Conservation (phyloP, 1,140 invertebrate species). For the Bursaphelenchus mucronatus region DNA sequence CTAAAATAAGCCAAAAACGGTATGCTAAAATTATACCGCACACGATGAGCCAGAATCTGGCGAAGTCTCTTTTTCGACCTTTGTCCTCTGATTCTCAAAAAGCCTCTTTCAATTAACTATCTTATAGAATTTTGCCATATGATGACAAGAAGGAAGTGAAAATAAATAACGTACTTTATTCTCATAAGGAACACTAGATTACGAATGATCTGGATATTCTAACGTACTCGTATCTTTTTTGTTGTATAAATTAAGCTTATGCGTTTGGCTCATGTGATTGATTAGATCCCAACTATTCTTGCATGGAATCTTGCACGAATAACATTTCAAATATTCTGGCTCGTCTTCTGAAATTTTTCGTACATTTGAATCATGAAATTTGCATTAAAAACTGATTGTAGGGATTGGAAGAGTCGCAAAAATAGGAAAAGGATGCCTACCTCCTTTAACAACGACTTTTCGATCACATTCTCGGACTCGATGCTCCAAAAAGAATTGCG, state of each 20-base stretch:
- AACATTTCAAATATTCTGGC: slow-evolving; percentile 2
- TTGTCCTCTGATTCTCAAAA: slow-evolving; percentile 1
- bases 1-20: no score
- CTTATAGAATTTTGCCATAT: slow-evolving; percentile 54
- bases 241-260: background rate
- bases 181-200: no score
- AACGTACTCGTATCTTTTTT: background rate
- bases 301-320: background rate
- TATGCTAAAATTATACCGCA: no score
- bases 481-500: background rate
- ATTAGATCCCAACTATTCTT: slow-evolving; percentile 1
- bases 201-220: background rate
- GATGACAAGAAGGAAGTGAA: slow-evolving; percentile 43
- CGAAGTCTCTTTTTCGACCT: background rate
- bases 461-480: background rate
- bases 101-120: slow-evolving; percentile 25
- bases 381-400: no score
- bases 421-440: no score
- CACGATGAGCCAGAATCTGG: no score
- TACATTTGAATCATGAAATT: no score
- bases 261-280: background rate
- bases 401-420: no score
- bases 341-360: background rate
- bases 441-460: background rate
- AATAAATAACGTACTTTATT: no score